These are phyloP conservation scores for Malurus leucopterus DNA, from an alignment of 2,797 vertebrate genomes.

Conservation along the genomic window DNA sequence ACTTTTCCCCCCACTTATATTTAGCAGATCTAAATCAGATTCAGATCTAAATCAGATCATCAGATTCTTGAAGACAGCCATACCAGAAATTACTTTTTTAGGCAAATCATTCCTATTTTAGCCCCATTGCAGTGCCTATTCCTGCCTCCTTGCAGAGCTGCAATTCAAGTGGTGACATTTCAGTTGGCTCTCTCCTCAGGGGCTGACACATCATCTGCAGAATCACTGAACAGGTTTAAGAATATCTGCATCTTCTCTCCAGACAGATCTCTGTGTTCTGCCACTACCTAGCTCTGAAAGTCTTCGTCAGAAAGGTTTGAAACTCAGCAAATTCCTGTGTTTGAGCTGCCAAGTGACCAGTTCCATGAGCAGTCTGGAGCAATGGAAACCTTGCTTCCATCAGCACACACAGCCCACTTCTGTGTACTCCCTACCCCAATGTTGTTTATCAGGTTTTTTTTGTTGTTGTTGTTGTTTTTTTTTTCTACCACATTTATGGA, in stretches of 20 bases:
- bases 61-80: not conserved
- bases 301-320: not conserved
- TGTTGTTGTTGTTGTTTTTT: too few relatives aligned
- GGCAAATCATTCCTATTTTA: not conserved
- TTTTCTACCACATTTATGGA: not conserved
- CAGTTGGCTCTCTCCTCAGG: not conserved
- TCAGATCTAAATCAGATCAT: too few relatives aligned
- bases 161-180: not conserved
- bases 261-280: not conserved
- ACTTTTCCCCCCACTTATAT: rapidly evolving
- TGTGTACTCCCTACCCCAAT: rapidly evolving
- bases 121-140: rapidly evolving
- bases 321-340: not conserved
- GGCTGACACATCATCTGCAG: not conserved
- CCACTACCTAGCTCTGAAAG: not conserved
- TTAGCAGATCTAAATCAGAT: not conserved
- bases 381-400: not conserved
- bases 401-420: rapidly evolving
- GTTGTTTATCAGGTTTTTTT: not conserved
- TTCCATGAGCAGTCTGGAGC: not conserved
- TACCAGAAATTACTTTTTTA: not conserved
- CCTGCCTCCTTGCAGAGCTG: not conserved
- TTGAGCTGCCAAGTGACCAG: not conserved
- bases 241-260: not conserved
- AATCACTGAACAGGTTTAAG: not conserved